These are phyloP conservation scores for Cylindroiulus punctatus DNA, from an alignment of 2,888 invertebrate species.

Conservation along the genomic window DNA sequence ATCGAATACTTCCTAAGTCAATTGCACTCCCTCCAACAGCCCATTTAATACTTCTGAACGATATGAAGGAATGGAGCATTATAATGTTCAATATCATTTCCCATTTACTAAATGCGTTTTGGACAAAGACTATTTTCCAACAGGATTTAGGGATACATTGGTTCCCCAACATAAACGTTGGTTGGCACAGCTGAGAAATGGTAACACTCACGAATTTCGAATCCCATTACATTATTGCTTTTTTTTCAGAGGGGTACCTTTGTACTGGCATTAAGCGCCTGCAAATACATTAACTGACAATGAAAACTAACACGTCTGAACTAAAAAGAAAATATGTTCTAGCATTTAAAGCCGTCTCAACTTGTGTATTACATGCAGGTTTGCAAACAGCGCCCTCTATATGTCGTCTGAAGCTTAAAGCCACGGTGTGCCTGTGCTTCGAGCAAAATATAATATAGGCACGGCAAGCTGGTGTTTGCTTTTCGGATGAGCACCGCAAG, in stretches of 20 bases:
- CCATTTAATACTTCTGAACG: background rate
- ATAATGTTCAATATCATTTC: slow-evolving; percentile 31
- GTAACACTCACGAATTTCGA: background rate
- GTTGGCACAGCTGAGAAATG: background rate
- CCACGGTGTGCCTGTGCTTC: background rate
- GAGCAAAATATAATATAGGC: background rate
- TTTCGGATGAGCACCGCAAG: slow-evolving; percentile 42
- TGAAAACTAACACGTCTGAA: background rate
- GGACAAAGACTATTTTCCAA: background rate
- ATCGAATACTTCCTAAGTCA: background rate
- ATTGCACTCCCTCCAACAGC: background rate
- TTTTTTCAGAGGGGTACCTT: background rate
- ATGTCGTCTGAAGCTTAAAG: background rate
- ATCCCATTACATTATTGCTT: background rate
- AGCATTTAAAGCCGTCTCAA: too few relatives aligned
- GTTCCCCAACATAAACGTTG: background rate
- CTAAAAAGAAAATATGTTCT: too few relatives aligned
- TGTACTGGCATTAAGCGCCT: too few relatives aligned
- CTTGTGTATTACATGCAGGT: background rate
- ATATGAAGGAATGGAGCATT: slow-evolving; percentile 4
- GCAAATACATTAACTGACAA: too few relatives aligned
- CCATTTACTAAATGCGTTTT: slow-evolving; percentile 28
- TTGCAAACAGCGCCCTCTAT: background rate
- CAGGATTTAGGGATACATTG: background rate
- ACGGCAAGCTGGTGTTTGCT: slow-evolving; percentile 36